Percentiles rank a stretch among this genome's conserved stretches.
phyloP scores from a whole-genome alignment of 2,888 invertebrate species.

The Cyclophora albipunctata region DNA sequence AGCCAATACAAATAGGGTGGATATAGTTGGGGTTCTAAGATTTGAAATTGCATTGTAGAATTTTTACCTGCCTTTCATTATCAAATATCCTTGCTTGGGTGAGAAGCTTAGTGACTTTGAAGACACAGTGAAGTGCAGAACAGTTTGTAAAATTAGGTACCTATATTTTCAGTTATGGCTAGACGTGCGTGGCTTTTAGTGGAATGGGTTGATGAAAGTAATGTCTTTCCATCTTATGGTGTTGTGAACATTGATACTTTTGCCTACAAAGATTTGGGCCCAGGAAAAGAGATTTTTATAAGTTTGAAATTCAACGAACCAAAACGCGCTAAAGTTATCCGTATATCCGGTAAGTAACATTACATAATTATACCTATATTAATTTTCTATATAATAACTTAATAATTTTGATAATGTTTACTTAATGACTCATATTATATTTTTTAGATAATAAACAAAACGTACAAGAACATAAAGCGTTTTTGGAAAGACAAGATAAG shows the following conservation, averaged over 20 bases:
- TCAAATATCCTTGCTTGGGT: conserved; percentile 3
- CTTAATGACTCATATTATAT: too few species aligned
- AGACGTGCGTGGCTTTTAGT: conserved; percentile 46
- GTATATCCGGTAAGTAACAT: conserved; percentile 38
- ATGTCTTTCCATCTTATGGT: conserved; percentile 39
- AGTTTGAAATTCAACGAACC: conserved; percentile 26
- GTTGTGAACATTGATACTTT: conserved; percentile 35
- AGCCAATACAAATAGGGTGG: conserved; percentile 18
- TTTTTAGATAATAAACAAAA: conserved; percentile 36
- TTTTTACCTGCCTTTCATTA: conserved; percentile 26
- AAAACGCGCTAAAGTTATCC: conserved; percentile 39
- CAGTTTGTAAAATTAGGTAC: conserved; percentile 1
- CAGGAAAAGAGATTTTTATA: conserved; percentile 37
- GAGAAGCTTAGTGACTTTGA: conserved; percentile 17
- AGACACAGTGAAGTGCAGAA: conserved; percentile 6
- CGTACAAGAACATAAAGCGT: conserved; percentile 36
- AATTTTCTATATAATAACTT: neutral
- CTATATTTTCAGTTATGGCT: conserved; percentile 26
- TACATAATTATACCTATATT: neutral
- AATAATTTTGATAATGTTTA: too few species aligned
- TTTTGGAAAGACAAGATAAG: conserved; percentile 39
- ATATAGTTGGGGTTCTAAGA: conserved; percentile 20
- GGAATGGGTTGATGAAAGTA: conserved; percentile 44
- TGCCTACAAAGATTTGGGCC: conserved; percentile 27
- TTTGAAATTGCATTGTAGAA: conserved; percentile 20